Conservation (phyloP, 2,797 vertebrate species). For the Liparis tanakae region DNA sequence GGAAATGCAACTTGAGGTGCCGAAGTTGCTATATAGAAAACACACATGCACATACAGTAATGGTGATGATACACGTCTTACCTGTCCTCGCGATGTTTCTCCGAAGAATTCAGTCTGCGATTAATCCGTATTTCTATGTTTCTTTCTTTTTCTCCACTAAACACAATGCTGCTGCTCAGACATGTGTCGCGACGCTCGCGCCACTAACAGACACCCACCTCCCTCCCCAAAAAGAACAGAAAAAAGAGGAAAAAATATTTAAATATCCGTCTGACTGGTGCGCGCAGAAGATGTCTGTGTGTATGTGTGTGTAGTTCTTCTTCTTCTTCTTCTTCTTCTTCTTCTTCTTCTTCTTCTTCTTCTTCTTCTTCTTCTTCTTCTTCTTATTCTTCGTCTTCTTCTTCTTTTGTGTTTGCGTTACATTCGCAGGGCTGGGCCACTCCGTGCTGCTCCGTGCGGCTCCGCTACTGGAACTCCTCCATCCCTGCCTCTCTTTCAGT, state of each 20-base stretch:
- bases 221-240: conserved; percentile 1
- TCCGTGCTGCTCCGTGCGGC: conserved; percentile 16
- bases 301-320: conserved; percentile 9
- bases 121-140: conserved; percentile 64
- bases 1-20: conserved; percentile 14
- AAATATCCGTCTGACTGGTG: conserved; percentile 55
- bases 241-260: background rate
- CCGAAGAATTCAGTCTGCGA: conserved; percentile 39
- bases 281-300: conserved; percentile 38
- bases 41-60: background rate
- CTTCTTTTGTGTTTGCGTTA: conserved; percentile 23
- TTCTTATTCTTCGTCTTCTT: conserved; percentile 25
- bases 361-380: conserved; percentile 25
- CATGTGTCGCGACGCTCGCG: conserved; percentile 61
- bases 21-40: conserved; percentile 16
- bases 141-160: conserved; percentile 38
- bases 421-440: conserved; percentile 27
- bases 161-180: conserved; percentile 41
- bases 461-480: conserved; percentile 57
- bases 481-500: conserved; percentile 27
- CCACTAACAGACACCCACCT: background rate
- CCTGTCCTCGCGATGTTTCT: conserved; percentile 46
- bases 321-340: conserved; percentile 34
- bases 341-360: conserved; percentile 29
- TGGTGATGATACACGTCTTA: conserved; percentile 43